These are phyloP conservation scores for Prorops nasuta DNA, from an alignment of 1,140 invertebrate genomes.

Conservation along the genomic window DNA sequence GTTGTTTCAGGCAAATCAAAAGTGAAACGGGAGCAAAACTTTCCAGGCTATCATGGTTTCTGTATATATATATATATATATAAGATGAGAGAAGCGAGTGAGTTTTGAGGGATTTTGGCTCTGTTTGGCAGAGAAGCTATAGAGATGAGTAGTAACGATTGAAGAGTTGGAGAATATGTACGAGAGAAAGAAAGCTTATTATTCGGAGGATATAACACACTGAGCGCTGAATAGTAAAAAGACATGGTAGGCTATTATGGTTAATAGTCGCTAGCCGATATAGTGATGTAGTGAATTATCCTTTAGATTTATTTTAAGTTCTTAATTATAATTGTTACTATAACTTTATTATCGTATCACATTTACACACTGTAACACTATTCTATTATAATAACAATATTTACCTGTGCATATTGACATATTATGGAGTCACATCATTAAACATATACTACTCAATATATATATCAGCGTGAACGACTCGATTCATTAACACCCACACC, in stretches of 20 bases:
- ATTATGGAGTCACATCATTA: constrained; percentile 57
- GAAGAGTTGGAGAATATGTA: too few relatives aligned
- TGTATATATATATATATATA: not conserved
- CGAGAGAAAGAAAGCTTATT: too few relatives aligned
- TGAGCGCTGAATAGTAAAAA: constrained; percentile 43
- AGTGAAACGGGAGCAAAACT: too few relatives aligned
- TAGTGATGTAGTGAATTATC: constrained; percentile 47
- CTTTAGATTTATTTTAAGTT: constrained; percentile 42
- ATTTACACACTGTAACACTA: constrained; percentile 57
- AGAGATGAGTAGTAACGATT: too few relatives aligned
- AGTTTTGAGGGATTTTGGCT: too few relatives aligned
- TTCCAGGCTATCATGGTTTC: too few relatives aligned
- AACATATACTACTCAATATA: constrained; percentile 57
- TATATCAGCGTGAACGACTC: constrained; percentile 50
- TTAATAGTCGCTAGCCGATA: constrained; percentile 45
- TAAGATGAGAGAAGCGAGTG: too few relatives aligned
- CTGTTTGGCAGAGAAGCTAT: too few relatives aligned
- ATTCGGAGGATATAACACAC: too few relatives aligned
- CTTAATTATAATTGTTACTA: constrained; percentile 43
- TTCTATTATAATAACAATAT: constrained; percentile 56
- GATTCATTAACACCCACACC: constrained; percentile 55
- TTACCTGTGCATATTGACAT: constrained; percentile 56
- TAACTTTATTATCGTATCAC: constrained; percentile 44
- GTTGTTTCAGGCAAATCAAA: too few relatives aligned
- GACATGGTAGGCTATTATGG: constrained; percentile 47